Conservation (phyloP, 2,888 invertebrate species). For the Chrysina gloriosa region DNA sequence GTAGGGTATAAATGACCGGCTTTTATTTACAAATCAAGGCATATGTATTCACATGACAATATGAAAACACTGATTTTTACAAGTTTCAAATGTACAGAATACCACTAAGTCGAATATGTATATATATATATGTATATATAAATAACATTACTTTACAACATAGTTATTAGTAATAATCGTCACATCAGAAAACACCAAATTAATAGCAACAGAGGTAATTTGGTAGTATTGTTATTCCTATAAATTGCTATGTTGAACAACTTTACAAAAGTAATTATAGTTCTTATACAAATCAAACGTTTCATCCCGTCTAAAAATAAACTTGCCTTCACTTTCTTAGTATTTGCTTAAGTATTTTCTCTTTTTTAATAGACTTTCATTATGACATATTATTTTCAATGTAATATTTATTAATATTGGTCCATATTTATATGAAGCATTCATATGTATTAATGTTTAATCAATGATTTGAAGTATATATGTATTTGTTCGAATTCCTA, state of each 20-base stretch:
- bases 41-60: conserved; percentile 60
- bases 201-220: conserved; percentile 34
- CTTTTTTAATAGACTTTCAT: conserved; percentile 14
- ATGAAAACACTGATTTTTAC: conserved; percentile 55
- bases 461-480: not conserved
- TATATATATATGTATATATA: too few species aligned
- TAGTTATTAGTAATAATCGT: conserved; percentile 49
- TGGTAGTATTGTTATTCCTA: conserved; percentile 13
- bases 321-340: conserved; percentile 9
- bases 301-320: conserved; percentile 15
- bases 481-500: conserved; percentile 2
- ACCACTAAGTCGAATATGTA: conserved; percentile 42
- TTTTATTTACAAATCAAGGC: conserved; percentile 63
- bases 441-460: not conserved
- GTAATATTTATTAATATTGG: conserved; percentile 13
- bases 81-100: conserved; percentile 56
- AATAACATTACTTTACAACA: conserved; percentile 49
- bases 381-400: not conserved
- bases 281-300: conserved; percentile 17
- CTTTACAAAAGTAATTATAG: conserved; percentile 7
- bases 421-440: conserved; percentile 14
- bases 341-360: not conserved
- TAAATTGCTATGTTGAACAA: conserved; percentile 22
- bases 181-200: conserved; percentile 38
- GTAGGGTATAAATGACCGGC: conserved; percentile 59